Percentiles rank a stretch among this genome's conserved stretches.
Evolutionary conservation across 2,113 vertebrate genomes (phyloP).

Genomic region (Anarhynchus alexandrinus): DNA sequence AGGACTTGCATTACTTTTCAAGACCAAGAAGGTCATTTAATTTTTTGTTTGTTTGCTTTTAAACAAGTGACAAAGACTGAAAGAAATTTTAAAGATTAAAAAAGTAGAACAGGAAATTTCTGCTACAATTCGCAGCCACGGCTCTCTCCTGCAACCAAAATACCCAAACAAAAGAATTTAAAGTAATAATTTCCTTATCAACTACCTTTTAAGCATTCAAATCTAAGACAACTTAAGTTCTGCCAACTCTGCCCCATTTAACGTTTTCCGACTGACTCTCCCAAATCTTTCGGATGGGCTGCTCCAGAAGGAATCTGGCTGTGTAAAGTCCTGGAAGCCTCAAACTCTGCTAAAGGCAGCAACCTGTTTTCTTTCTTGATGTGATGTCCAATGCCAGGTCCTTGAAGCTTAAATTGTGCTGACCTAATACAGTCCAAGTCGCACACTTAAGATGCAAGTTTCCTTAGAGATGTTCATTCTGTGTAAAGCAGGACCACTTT

Average conservation of each 20-base stretch:
- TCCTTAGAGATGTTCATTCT: slow-evolving; percentile 41
- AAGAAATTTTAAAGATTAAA: background rate
- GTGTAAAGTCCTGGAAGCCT: slow-evolving; percentile 52
- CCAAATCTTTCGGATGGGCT: slow-evolving; percentile 50
- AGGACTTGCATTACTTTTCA: slow-evolving; percentile 30
- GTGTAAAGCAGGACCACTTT: slow-evolving; percentile 40
- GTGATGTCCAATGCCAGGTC: slow-evolving; percentile 49
- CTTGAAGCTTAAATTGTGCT: slow-evolving; percentile 58
- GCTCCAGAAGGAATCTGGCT: slow-evolving; percentile 59
- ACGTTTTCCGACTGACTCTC: slow-evolving; percentile 27
- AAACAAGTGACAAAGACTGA: slow-evolving; percentile 1
- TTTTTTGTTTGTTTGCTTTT: background rate
- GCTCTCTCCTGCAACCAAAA: slow-evolving; percentile 39
- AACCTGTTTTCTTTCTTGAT: slow-evolving; percentile 51
- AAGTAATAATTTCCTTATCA: background rate
- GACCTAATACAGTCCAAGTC: slow-evolving; percentile 53
- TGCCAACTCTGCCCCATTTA: slow-evolving; percentile 34
- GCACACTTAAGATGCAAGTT: slow-evolving; percentile 42
- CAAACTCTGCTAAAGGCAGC: slow-evolving; percentile 46
- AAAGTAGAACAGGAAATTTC: background rate
- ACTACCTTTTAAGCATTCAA: slow-evolving; percentile 37
- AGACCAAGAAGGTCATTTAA: background rate
- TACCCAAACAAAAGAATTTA: background rate
- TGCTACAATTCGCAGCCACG: background rate
- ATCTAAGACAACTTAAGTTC: slow-evolving; percentile 27